These are phyloP conservation scores for Neomonachus schauinslandi DNA, from an alignment of 2,113 vertebrate species.

Conservation along the genomic window DNA sequence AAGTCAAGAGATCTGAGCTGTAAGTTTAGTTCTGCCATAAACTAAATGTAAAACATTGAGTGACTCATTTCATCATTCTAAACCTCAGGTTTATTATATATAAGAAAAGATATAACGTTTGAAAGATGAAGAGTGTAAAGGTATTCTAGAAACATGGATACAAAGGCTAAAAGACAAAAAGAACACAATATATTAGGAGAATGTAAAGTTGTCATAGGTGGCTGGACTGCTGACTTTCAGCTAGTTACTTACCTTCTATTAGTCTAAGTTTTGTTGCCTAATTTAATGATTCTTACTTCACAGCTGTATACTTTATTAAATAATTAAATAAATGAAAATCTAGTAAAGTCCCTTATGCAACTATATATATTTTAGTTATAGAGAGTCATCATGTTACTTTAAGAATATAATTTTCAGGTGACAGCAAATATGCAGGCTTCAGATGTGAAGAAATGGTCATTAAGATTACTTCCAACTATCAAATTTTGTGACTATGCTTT, in stretches of 20 bases:
- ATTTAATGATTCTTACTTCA: conserved; percentile 24
- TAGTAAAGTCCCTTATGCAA: neutral
- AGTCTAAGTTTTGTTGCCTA: conserved; percentile 27
- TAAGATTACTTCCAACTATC: neutral
- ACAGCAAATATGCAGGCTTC: neutral
- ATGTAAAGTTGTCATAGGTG: neutral
- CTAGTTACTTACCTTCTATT: neutral
- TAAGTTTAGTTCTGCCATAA: neutral
- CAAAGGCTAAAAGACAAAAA: neutral
- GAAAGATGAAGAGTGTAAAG: neutral
- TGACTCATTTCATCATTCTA: conserved; percentile 5
- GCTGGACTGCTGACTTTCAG: neutral
- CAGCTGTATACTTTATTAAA: neutral
- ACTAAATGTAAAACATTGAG: neutral
- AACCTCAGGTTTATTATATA: neutral
- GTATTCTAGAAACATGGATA: neutral
- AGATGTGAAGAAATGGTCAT: neutral
- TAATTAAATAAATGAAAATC: conserved; percentile 19
- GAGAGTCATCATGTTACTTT: conserved; percentile 34
- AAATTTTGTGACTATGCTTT: conserved; percentile 2
- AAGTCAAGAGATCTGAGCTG: neutral
- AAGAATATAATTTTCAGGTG: neutral
- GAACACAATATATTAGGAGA: neutral
- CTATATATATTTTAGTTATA: conserved; percentile 23
- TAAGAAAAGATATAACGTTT: neutral